Evolutionary conservation across 2,888 invertebrate genomes (phyloP), one percentile per base, ranked within the genome.

Genomic region (Barypeithes pellucidus): DNA sequence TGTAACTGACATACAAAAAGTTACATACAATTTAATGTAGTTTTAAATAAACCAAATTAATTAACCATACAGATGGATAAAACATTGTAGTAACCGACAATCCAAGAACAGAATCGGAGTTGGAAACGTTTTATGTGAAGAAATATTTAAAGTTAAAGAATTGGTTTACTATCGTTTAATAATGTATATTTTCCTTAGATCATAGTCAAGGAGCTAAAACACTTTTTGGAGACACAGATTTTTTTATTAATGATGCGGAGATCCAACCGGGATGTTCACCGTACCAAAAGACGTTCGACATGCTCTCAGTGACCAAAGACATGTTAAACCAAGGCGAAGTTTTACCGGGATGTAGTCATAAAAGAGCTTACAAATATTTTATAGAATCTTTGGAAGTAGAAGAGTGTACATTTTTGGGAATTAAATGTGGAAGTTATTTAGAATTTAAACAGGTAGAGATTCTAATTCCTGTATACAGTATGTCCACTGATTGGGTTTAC

Each of bases 281-380:
- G 14, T 79, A 82, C 9, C 77, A 76, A 16, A 73, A 77, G 12
- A 78, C 78, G 61, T 78, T 81, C 0, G 77, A 80, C 18, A 71
- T 86, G n/a, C 50, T 76, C 3, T 79, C 81, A 12, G 68, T 87
- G 14, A 79, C 80, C 2, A 79, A 84, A 57, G 81, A 81, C 18
- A 75, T 63, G 18, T 69, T 86, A 24, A 80, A 77, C 43, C 81
- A 82, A 66, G 86, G 85, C n/a, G 78, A 82, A 66, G 83, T 85
- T 41, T 72, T 85, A 16, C 85, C 85, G 0, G 86, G 85, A 2
- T 87, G 87, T 75, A 86, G 85, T 62, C 87, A 87, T 76, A 86
- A 86, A 75, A 77, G 86, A 39, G 80, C 86, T 2, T 84, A 85
- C 66, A 86, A 87, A 73, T 87, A 87, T 78, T 87, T 85, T 72